These are phyloP conservation scores for Gambusia yucatana DNA, from an alignment of 2,797 vertebrate genomes.

Conservation along the genomic window DNA sequence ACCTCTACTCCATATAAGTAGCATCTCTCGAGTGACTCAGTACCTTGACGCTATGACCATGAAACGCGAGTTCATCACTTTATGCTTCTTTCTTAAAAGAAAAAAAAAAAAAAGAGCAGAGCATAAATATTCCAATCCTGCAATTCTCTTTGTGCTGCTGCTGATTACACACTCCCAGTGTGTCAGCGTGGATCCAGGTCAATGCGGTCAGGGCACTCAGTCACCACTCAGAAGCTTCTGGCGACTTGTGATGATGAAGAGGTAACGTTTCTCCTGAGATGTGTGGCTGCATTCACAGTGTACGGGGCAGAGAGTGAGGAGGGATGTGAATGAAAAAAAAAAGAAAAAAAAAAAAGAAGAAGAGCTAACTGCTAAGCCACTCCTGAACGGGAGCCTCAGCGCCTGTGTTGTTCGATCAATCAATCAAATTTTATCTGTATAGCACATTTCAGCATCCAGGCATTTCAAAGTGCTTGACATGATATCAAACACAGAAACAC, in stretches of 20 bases:
- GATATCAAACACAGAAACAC: no score
- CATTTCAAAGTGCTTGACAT: no score
- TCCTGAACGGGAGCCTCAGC: conserved; percentile 22
- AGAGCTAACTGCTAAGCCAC: conserved; percentile 29
- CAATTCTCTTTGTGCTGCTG: conserved; percentile 18
- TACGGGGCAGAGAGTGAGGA: neutral
- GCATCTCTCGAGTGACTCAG: conserved; percentile 71
- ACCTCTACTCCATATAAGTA: conserved; percentile 64
- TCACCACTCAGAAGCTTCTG: conserved; percentile 77
- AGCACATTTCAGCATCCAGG: no score
- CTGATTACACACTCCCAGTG: conserved; percentile 22
- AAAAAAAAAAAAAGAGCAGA: neutral
- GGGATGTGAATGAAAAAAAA: neutral
- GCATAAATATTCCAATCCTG: neutral
- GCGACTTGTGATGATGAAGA: conserved; percentile 81
- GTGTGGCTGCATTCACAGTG: conserved; percentile 55
- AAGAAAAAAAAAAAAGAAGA: conserved; percentile 10
- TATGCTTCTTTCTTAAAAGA: neutral
- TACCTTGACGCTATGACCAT: conserved; percentile 40
- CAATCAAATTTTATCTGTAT: no score
- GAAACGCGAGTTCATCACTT: conserved; percentile 26
- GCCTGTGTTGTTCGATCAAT: neutral
- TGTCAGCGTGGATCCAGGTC: conserved; percentile 45
- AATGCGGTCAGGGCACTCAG: conserved; percentile 70
- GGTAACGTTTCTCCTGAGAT: conserved; percentile 79